A percentile compares a stretch with the other conserved stretches of the same genome.
These are phyloP conservation scores for Drosophila sp. DNA, from an alignment of 1,140 invertebrate genomes.

Conservation along the genomic window DNA sequence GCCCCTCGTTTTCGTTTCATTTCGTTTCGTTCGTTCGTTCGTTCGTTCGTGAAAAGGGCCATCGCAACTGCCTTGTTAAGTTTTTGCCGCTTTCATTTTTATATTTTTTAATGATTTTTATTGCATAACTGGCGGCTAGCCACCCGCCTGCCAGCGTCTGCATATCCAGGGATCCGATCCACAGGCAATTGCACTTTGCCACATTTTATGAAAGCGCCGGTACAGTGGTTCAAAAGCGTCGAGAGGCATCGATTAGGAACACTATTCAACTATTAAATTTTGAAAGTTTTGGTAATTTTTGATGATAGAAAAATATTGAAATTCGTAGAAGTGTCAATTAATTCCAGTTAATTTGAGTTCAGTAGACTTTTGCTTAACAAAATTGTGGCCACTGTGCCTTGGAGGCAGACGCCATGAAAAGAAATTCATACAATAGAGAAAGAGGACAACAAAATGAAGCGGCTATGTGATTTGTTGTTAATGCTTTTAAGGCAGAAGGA, in stretches of 20 bases:
- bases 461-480: constrained; percentile 47
- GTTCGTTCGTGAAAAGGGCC: neutral
- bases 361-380: too few species aligned
- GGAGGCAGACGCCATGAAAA: neutral
- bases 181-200: constrained; percentile 76
- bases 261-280: too few species aligned
- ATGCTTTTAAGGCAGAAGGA: constrained; percentile 17
- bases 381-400: neutral
- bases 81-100: constrained; percentile 74
- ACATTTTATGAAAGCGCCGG: constrained; percentile 65
- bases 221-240: too few species aligned
- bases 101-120: constrained; percentile 82
- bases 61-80: constrained; percentile 62
- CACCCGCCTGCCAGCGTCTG: constrained; percentile 25
- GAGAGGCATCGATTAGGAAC: too few species aligned
- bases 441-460: neutral
- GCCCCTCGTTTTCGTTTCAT: constrained; percentile 48
- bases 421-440: constrained; percentile 27
- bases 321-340: too few species aligned
- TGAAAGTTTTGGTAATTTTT: too few species aligned
- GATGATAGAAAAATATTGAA: too few species aligned
- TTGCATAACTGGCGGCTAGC: constrained; percentile 68
- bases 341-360: too few species aligned
- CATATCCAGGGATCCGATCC: neutral
- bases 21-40: neutral